Percentiles rank a stretch among this genome's conserved stretches.
Evolutionary conservation across 2,888 invertebrate species (phyloP).

Genomic region (Cosmopolites sordidus): DNA sequence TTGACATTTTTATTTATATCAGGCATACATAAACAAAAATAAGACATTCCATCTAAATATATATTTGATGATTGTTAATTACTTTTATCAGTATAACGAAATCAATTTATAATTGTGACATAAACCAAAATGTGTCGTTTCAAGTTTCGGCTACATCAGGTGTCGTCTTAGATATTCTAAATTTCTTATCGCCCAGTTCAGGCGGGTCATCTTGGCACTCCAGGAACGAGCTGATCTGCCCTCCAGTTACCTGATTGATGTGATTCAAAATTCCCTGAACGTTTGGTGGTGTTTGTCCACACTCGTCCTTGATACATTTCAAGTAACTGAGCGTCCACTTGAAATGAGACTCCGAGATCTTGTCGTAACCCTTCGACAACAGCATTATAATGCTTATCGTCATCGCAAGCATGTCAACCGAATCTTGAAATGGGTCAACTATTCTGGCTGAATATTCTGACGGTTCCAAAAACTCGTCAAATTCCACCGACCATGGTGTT

Average conservation of each 20-base stretch:
- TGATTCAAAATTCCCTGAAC: constrained; percentile 31
- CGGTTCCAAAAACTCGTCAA: constrained; percentile 19
- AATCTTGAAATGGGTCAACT: constrained; percentile 23
- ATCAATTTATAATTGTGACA: too few species aligned
- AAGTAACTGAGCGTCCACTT: constrained; percentile 30
- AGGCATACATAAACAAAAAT: too few species aligned
- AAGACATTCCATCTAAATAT: too few species aligned
- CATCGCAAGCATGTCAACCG: constrained; percentile 29
- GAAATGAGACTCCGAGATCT: constrained; percentile 24
- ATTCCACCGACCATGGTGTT: constrained; percentile 25
- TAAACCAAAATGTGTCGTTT: too few species aligned
- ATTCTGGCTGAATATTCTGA: constrained; percentile 15
- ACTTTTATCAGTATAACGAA: too few species aligned
- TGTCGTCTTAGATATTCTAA: too few species aligned
- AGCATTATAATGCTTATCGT: constrained; percentile 31
- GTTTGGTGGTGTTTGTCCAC: constrained; percentile 30
- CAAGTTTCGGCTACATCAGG: too few species aligned
- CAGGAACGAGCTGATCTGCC: constrained; percentile 16
- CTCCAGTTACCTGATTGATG: constrained; percentile 19
- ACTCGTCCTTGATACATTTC: constrained; percentile 31
- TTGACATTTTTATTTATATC: too few species aligned
- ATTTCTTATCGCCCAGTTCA: too few species aligned
- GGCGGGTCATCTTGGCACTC: constrained; percentile 9
- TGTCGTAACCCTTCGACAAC: constrained; percentile 22
- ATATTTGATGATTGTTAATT: too few species aligned